Percentiles rank a stretch among this genome's conserved stretches.
Evolutionary conservation across 2,797 vertebrate species (phyloP).

Genomic region (Nyctalus aviator): DNA sequence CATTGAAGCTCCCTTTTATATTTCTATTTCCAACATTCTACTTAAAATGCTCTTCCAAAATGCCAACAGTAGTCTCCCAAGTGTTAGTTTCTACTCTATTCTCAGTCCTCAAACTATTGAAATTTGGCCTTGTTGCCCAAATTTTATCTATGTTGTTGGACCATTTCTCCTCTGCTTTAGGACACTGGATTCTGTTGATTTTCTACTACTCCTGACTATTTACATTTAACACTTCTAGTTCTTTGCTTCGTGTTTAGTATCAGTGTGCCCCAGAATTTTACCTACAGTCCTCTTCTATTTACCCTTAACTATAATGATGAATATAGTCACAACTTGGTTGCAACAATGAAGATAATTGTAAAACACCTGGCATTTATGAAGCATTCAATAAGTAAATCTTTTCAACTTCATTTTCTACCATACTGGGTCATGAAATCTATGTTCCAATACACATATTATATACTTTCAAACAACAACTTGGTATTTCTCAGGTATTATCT

Average conservation of each 20-base stretch:
- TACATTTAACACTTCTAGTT: neutral
- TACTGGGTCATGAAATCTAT: constrained; percentile 17
- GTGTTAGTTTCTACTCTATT: neutral
- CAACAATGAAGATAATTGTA: constrained; percentile 38
- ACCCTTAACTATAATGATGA: constrained; percentile 3
- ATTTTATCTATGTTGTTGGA: neutral
- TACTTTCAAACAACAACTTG: constrained; percentile 51
- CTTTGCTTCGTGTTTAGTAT: neutral
- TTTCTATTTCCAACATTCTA: neutral
- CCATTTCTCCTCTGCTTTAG: neutral
- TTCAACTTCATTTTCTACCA: constrained; percentile 25
- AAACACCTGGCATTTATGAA: neutral
- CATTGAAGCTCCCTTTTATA: neutral
- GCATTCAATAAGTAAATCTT: constrained; percentile 46
- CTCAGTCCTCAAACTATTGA: neutral
- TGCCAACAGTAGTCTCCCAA: neutral
- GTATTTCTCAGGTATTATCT: constrained; percentile 49
- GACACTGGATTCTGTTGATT: neutral
- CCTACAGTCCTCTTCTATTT: neutral
- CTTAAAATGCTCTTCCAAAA: constrained; percentile 6
- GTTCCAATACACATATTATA: constrained; percentile 35
- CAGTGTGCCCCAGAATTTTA: neutral
- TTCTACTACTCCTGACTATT: neutral
- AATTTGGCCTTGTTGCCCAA: neutral
- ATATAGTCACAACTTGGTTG: constrained; percentile 16